Conservation (phyloP, 2,113 vertebrate species). For the Proteles cristata region DNA sequence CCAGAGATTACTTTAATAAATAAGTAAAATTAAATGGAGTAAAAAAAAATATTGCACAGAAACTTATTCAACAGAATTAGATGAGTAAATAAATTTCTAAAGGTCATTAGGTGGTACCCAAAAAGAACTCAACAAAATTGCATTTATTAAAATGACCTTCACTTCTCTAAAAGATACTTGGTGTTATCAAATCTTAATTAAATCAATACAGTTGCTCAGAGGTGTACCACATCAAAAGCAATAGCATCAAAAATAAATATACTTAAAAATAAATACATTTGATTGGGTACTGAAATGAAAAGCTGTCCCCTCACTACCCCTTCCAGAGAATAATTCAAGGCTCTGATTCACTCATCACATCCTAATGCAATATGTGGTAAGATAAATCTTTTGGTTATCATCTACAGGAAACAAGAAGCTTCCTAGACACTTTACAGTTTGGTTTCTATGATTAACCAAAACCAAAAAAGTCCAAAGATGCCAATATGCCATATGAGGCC, state of each 20-base stretch:
- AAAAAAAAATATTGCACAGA: not conserved
- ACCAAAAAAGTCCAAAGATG: constrained; percentile 38
- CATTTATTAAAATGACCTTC: constrained; percentile 44
- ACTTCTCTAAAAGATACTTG: constrained; percentile 25
- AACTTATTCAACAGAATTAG: constrained; percentile 51
- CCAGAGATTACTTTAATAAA: not conserved
- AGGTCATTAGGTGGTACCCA: constrained; percentile 23
- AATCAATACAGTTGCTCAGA: constrained; percentile 41
- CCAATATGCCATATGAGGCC: not conserved
- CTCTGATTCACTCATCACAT: constrained; percentile 76
- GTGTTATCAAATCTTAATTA: constrained; percentile 54
- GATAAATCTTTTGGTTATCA: constrained; percentile 64
- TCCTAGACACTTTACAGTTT: constrained; percentile 62
- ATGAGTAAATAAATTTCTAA: constrained; percentile 55
- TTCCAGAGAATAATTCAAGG: constrained; percentile 63
- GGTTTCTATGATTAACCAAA: constrained; percentile 42
- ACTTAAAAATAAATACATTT: constrained; percentile 1
- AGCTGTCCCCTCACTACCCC: not conserved
- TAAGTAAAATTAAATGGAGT: not conserved
- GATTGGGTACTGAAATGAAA: constrained; percentile 57
- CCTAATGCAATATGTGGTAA: constrained; percentile 69
- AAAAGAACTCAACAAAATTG: constrained; percentile 44
- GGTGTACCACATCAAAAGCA: not conserved
- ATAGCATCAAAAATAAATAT: not conserved
- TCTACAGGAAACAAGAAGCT: constrained; percentile 69